Conservation (phyloP, 53 echinoderm and acorn worm genomes). For the Arbacia lixula region DNA sequence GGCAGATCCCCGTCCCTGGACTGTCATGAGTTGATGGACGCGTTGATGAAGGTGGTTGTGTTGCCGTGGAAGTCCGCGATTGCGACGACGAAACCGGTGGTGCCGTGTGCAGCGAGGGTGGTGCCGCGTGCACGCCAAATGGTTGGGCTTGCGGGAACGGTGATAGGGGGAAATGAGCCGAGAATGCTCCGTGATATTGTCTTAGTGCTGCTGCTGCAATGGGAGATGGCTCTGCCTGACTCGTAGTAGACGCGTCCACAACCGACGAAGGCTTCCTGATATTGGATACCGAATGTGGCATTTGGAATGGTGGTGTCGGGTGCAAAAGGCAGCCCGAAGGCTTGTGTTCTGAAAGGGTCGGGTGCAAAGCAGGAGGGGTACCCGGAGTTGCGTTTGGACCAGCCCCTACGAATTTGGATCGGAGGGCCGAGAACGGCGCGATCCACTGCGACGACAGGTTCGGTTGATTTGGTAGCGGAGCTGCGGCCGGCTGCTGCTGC, state of each 20-base stretch:
- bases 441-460: neutral
- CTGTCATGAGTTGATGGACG: neutral
- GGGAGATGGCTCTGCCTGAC: no score
- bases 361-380: neutral
- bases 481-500: neutral
- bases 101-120: slow-evolving; percentile 10
- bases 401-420: neutral
- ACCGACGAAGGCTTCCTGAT: no score
- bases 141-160: no score
- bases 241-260: no score
- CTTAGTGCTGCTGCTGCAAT: no score
- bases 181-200: no score
- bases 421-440: slow-evolving; percentile 19
- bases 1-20: neutral
- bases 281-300: no score
- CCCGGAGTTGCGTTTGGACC: slow-evolving; percentile 1
- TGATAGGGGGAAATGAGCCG: no score
- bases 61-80: no score
- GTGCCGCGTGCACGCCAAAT: slow-evolving; percentile 1
- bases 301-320: neutral
- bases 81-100: neutral
- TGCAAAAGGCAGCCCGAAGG: neutral
- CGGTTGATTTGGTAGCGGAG: neutral
- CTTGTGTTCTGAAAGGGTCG: neutral
- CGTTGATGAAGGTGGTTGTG: neutral